Conservation (phyloP, 53 echinoderm and acorn worm species). For the Crossaster papposus region DNA sequence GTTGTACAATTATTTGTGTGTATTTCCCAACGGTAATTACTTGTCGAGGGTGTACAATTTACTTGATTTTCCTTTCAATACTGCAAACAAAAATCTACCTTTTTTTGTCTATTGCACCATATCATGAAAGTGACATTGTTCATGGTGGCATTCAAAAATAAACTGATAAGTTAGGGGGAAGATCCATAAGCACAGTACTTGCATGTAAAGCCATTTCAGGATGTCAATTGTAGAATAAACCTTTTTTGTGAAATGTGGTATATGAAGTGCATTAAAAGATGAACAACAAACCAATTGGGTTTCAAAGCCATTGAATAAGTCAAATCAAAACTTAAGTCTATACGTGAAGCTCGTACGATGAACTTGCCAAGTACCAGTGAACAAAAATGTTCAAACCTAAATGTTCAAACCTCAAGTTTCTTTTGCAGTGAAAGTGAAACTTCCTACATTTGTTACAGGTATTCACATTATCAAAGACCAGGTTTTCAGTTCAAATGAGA, state of each 20-base stretch:
- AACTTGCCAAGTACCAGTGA: no score
- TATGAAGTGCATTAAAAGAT: slow-evolving; percentile 10
- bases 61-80: background rate
- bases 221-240: background rate
- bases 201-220: background rate
- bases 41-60: background rate
- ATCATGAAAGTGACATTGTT: slow-evolving; percentile 23
- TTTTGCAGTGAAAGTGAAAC: background rate
- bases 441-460: background rate
- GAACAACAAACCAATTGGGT: no score
- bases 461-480: background rate
- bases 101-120: slow-evolving; percentile 52
- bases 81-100: background rate
- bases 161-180: background rate
- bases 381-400: background rate
- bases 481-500: background rate
- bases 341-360: no score
- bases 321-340: no score
- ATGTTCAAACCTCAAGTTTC: background rate
- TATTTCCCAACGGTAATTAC: background rate
- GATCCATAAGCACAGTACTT: background rate
- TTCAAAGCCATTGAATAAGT: no score
- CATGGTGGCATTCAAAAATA: slow-evolving; percentile 24
- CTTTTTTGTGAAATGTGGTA: no score
- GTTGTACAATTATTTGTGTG: background rate